These are phyloP conservation scores for Temnothorax ravouxi DNA, from an alignment of 2,888 invertebrate genomes.

Conservation along the genomic window DNA sequence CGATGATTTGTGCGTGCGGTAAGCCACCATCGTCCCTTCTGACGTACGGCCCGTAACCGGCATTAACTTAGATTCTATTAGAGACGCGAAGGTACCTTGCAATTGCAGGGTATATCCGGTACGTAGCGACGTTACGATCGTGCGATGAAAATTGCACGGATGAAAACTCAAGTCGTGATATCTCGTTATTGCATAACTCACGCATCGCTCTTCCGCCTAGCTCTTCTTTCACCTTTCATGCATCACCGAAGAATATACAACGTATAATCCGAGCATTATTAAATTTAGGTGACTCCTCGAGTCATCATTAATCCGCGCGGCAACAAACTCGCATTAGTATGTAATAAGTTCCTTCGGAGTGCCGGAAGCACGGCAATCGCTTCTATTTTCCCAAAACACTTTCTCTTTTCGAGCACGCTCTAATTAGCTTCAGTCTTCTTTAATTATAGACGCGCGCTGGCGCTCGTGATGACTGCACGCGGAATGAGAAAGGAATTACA, in stretches of 20 bases:
- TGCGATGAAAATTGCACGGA: conserved; percentile 48
- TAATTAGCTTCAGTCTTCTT: conserved; percentile 69
- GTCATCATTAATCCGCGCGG: not conserved
- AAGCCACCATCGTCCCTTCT: conserved; percentile 71
- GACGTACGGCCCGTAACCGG: conserved; percentile 65
- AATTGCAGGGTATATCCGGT: conserved; percentile 56
- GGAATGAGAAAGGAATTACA: conserved; percentile 59
- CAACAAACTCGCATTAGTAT: conserved; percentile 15
- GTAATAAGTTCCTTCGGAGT: conserved; percentile 42
- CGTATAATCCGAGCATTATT: conserved; percentile 5
- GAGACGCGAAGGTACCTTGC: conserved; percentile 60
- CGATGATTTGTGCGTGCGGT: conserved; percentile 79
- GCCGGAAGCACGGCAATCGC: conserved; percentile 68
- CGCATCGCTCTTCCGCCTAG: conserved; percentile 21
- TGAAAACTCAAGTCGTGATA: conserved; percentile 35
- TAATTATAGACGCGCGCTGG: conserved; percentile 68
- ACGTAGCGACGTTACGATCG: conserved; percentile 34
- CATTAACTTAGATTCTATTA: conserved; percentile 76
- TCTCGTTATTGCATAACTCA: conserved; percentile 43
- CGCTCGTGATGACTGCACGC: conserved; percentile 57
- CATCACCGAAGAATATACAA: not conserved
- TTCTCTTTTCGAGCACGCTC: conserved; percentile 74
- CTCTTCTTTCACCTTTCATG: conserved; percentile 4
- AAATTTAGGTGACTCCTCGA: conserved; percentile 3
- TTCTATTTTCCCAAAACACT: conserved; percentile 71